A percentile compares a stretch with the other conserved stretches of the same genome.
phyloP scores from a whole-genome alignment of 2,113 vertebrate genomes.

The Falcunculus frontatus region DNA sequence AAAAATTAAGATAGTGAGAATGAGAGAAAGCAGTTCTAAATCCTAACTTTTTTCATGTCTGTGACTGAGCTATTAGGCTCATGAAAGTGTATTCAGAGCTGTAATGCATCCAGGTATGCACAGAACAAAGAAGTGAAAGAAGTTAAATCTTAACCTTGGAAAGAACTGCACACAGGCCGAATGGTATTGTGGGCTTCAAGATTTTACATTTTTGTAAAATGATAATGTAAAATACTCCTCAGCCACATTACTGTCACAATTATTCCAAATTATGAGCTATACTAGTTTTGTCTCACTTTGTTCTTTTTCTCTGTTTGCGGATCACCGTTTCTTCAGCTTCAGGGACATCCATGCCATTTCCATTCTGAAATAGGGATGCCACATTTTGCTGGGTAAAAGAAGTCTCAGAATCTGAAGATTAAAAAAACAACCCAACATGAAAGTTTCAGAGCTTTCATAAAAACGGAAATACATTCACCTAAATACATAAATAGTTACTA shows the following conservation, averaged over 20 bases:
- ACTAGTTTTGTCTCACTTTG: constrained; percentile 76
- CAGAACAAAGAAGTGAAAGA: not conserved
- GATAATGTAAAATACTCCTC: not conserved
- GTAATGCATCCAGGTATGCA: not conserved
- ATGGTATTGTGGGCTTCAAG: not conserved
- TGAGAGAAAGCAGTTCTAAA: not conserved
- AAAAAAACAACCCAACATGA: not conserved
- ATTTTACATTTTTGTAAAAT: not conserved
- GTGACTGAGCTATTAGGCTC: not conserved
- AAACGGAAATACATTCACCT: not conserved
- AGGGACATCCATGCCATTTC: constrained; percentile 73
- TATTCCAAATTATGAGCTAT: not conserved
- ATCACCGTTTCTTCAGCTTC: constrained; percentile 77
- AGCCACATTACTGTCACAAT: not conserved
- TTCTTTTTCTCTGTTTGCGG: constrained; percentile 80
- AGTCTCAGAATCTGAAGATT: constrained; percentile 74
- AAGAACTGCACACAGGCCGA: not conserved
- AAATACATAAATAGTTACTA: not conserved
- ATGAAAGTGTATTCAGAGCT: not conserved
- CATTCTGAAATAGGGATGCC: constrained; percentile 77
- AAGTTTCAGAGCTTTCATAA: not conserved
- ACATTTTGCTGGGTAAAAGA: constrained; percentile 68
- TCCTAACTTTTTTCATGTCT: not conserved
- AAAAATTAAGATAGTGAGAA: not conserved
- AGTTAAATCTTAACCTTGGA: not conserved